Evolutionary conservation across 2,888 invertebrate genomes (phyloP), one percentile per base, ranked within the genome.

Genomic region (Lathronympha strigana): DNA sequence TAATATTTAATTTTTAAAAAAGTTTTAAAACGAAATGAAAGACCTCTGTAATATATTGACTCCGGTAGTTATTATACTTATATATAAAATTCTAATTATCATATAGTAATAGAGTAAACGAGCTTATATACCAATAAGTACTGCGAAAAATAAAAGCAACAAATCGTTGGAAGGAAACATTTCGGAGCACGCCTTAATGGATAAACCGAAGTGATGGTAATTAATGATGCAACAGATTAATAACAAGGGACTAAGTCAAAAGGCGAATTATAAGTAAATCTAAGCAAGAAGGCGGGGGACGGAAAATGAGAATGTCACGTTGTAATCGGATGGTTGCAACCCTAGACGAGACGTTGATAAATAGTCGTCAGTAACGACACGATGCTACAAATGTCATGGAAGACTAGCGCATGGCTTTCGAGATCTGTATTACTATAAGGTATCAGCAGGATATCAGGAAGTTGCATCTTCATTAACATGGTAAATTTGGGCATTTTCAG

Each of bases 281-380:
- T 63, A 49, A 38, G 54, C 50, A 50, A 50, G 63, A 57, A 38
- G 50, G 50, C 40, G 33, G 70, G 57, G 66, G 61, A 38, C 63
- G 54, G 63, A 67, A 69, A 71, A 71, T 71, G 71, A 71, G 68
- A 68, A 71, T 68, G 71, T 71, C 71, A 69, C 67, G 67, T 57
- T 55, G 67, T 67, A 68, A 69, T 71, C 71, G 68, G 69, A 68
- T 69, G 67, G 60, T 38, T 49, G 60, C 61, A 66, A 63, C 66
- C 67, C 70, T 40, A 63, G 68, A 71, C 61, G 51, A 47, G 69
- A 67, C 70, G 45, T 60, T 67, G 71, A 71, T 70, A 62, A 62
- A 70, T 71, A 58, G 68, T 57, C 17, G n/a, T 38, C 43, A n/a
- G 33, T 45, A 51, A 51, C 50, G 63, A 57, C 33, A 43, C 17